Conservation (phyloP, 2,888 invertebrate species). For the Pinctada fucata region DNA sequence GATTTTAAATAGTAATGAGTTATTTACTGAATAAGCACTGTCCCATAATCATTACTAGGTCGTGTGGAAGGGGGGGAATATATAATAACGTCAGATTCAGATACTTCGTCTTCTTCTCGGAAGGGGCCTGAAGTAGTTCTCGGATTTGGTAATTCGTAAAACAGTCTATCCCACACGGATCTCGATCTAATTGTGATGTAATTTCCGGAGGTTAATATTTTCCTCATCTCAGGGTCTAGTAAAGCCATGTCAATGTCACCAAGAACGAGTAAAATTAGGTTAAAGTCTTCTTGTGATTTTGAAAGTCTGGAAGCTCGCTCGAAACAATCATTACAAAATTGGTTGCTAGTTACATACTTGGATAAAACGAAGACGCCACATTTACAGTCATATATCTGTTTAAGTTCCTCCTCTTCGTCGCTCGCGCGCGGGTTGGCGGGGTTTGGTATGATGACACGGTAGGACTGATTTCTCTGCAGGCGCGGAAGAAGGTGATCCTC, state of each 20-base stretch:
- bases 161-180: constrained; percentile 50
- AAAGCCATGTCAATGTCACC: constrained; percentile 51
- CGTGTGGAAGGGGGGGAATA: constrained; percentile 19
- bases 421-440: constrained; percentile 11
- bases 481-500: constrained; percentile 42
- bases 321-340: constrained; percentile 44
- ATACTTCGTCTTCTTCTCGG: constrained; percentile 36
- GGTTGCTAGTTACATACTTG: constrained; percentile 47
- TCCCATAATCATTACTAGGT: neutral
- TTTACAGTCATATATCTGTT: constrained; percentile 47
- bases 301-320: constrained; percentile 35
- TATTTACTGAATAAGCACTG: neutral
- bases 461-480: constrained; percentile 30
- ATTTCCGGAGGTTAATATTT: constrained; percentile 50
- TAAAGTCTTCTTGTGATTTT: constrained; percentile 37
- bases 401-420: constrained; percentile 5
- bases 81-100: constrained; percentile 50
- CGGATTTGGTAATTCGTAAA: constrained; percentile 54
- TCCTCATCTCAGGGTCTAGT: constrained; percentile 49
- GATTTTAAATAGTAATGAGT: neutral
- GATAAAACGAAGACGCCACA: constrained; percentile 50
- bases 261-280: constrained; percentile 45
- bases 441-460: constrained; percentile 29
- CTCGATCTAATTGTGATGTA: constrained; percentile 56
- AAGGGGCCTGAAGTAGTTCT: constrained; percentile 11